Percentiles rank a stretch among this genome's conserved stretches.
Evolutionary conservation across 2,113 vertebrate species (phyloP).

Genomic region (Bambusicola thoracicus): DNA sequence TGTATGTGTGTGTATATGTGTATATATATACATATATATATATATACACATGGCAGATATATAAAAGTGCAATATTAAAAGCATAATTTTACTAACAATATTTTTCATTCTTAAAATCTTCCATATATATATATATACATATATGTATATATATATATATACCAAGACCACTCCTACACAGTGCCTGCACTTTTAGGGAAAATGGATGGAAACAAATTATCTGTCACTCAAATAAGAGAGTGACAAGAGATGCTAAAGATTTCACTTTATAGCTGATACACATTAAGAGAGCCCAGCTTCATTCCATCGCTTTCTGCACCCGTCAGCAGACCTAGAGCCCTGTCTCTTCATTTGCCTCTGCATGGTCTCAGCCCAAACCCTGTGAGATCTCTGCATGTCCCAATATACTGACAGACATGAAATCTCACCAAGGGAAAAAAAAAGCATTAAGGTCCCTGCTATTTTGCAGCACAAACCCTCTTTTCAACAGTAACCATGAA

Average conservation of each 20-base stretch:
- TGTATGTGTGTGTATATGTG: too few relatives aligned
- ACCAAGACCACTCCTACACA: not conserved
- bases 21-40: not conserved
- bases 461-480: not conserved
- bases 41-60: not conserved
- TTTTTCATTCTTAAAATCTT: not conserved
- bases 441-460: not conserved
- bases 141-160: fast-evolving
- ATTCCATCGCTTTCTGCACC: not conserved
- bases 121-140: fast-evolving
- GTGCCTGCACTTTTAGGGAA: not conserved
- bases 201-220: not conserved
- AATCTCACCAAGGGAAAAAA: not conserved
- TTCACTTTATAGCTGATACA: not conserved
- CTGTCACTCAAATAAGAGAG: not conserved
- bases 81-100: not conserved
- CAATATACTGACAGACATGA: not conserved
- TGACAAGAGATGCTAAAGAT: not conserved
- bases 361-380: not conserved
- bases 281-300: not conserved
- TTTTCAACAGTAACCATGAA: not conserved
- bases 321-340: not conserved
- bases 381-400: not conserved
- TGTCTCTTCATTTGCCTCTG: not conserved
- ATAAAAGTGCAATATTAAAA: not conserved